Evolutionary conservation across 2,113 vertebrate genomes (phyloP).

Genomic region (Ammospiza nelsoni): DNA sequence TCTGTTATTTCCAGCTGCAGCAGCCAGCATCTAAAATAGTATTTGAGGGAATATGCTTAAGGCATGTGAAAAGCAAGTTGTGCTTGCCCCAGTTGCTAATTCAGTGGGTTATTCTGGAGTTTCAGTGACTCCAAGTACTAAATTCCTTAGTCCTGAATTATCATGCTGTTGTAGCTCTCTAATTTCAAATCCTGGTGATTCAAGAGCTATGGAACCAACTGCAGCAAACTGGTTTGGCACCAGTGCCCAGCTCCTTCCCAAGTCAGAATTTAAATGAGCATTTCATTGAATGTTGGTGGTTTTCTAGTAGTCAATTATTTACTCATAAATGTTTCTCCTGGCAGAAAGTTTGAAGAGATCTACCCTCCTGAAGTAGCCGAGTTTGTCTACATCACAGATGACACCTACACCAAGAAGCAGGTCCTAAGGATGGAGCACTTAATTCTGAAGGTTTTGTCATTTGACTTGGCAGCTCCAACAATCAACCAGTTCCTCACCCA

Average conservation of each 20-base stretch:
- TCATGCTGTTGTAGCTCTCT: neutral
- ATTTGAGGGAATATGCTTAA: neutral
- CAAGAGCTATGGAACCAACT: neutral
- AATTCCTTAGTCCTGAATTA: neutral
- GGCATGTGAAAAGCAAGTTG: neutral
- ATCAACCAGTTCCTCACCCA: constrained; percentile 96
- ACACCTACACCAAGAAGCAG: constrained; percentile 98
- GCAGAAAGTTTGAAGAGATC: constrained; percentile 98
- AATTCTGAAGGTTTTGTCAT: constrained; percentile 95
- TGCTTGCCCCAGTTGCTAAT: neutral
- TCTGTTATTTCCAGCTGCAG: neutral
- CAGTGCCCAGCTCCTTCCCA: neutral
- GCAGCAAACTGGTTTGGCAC: neutral
- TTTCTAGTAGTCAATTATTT: neutral
- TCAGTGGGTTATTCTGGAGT: neutral
- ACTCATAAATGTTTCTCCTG: constrained; percentile 14
- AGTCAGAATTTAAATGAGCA: neutral
- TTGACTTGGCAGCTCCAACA: constrained; percentile 95
- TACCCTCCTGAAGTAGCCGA: constrained; percentile 98
- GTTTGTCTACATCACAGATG: constrained; percentile 99
- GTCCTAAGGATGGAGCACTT: constrained; percentile 98
- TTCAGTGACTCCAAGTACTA: neutral
- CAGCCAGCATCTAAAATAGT: neutral
- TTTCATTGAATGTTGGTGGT: neutral
- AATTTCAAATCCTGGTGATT: neutral